Evolutionary conservation across 2,888 invertebrate species (phyloP), one percentile per base, ranked within the genome.

Genomic region (Melieria omissa): DNA sequence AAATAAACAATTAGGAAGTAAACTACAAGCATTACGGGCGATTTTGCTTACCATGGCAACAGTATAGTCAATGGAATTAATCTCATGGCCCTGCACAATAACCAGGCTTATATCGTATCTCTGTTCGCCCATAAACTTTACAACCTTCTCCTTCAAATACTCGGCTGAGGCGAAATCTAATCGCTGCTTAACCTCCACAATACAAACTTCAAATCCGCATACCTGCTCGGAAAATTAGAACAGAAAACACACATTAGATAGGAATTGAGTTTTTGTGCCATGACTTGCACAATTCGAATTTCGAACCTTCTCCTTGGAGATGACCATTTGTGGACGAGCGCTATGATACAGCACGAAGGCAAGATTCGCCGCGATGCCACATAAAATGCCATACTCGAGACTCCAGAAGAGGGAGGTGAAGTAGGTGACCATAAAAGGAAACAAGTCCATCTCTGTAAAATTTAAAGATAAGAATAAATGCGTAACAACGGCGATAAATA

Each of bases 371-470:
- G 90, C 91, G 79, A 96, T 92, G 65, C 96, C 96, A 78, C 93
- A 90, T 58, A 95, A 89, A 81, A 97, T 96, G 78, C 97, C 97
- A 80, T 94, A 92, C 89, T 97, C 95, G 80, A 96, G 89, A 77
- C 95, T 93, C 82, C 95, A 89, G 75, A 93, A 89, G 65, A 97
- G 88, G 77, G 96, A 96, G 62, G 93, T 91, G n/a, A 93, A 84
- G 84, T 96, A 93, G 45, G 97, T 96, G 68, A 92, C 92, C 75
- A 93, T 84, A 78, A 95, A 95, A 8, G 96, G 95, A 79, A 97
- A 89, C 67, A 97, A 89, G 85, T 97, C 97, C 79, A 93, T 89
- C 87, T 95, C 97, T 97, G 88, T 0, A 85, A 61, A n/a, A 60
- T 16, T 29, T 1, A 29, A 69, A 41, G 29, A 54, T 42, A 54